A percentile compares a stretch with the other conserved stretches of the same genome.
phyloP scores from a whole-genome alignment of 1,140 invertebrate species.

The Oncopodura yosiiana region DNA sequence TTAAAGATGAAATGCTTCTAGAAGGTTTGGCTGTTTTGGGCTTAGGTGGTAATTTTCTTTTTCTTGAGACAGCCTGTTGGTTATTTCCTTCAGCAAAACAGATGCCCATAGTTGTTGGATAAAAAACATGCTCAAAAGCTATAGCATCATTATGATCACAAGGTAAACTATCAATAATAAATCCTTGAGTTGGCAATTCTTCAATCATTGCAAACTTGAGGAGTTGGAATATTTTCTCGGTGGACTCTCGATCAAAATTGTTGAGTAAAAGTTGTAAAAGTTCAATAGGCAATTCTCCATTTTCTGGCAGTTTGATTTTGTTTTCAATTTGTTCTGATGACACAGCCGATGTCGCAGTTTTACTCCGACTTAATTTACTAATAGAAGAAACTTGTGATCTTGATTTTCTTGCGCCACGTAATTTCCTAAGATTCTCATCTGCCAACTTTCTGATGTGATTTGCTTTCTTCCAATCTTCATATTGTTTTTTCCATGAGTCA shows the following conservation, averaged over 20 bases:
- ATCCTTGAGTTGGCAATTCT: slow-evolving; percentile 8
- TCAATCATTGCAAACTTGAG: slow-evolving; percentile 16
- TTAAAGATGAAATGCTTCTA: no score
- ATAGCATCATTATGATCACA: slow-evolving; percentile 5
- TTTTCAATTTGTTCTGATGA: no score
- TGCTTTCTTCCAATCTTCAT: no score
- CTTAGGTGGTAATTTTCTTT: neutral
- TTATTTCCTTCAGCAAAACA: slow-evolving; percentile 13
- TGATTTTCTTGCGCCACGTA: no score
- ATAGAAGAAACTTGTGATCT: no score
- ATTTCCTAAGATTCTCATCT: no score
- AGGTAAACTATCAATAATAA: slow-evolving; percentile 13
- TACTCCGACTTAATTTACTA: no score
- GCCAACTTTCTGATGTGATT: no score
- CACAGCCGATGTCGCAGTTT: no score
- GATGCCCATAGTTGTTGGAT: slow-evolving; percentile 10
- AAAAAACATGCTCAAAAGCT: slow-evolving; percentile 7
- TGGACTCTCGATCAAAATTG: no score
- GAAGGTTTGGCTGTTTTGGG: no score
- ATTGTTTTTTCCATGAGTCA: slow-evolving; percentile 2
- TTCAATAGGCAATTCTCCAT: neutral
- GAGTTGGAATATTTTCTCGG: slow-evolving; percentile 15
- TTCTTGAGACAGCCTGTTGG: neutral
- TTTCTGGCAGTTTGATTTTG: neutral
- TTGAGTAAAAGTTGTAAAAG: neutral